These are phyloP conservation scores for Leuciscus idus DNA, from an alignment of 2,113 vertebrate species.

Conservation along the genomic window DNA sequence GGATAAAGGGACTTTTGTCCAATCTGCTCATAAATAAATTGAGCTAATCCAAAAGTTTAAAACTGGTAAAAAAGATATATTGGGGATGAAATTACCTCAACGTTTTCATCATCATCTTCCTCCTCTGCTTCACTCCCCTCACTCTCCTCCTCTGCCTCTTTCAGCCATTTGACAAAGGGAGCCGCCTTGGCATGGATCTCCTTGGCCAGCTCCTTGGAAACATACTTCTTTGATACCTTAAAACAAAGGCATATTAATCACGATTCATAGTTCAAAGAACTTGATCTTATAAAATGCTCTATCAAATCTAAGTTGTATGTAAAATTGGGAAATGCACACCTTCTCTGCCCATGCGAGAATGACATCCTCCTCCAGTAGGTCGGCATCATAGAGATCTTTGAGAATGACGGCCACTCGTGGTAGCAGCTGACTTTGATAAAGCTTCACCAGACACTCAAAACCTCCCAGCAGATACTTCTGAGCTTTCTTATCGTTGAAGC, in stretches of 20 bases:
- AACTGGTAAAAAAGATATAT: background rate
- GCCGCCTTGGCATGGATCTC: slow-evolving; percentile 96
- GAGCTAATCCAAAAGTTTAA: background rate
- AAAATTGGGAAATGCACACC: slow-evolving; percentile 68
- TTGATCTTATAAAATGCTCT: background rate
- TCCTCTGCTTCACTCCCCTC: slow-evolving; percentile 91
- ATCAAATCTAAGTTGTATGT: background rate
- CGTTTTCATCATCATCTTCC: slow-evolving; percentile 82
- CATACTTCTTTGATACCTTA: slow-evolving; percentile 96
- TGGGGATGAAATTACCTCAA: slow-evolving; percentile 80
- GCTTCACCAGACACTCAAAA: slow-evolving; percentile 94
- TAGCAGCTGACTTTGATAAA: slow-evolving; percentile 92
- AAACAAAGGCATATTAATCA: background rate
- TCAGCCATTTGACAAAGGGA: slow-evolving; percentile 97
- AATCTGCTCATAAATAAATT: background rate
- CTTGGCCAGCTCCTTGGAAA: slow-evolving; percentile 98
- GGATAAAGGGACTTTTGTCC: background rate
- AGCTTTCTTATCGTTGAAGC: slow-evolving; percentile 97
- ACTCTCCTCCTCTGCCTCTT: slow-evolving; percentile 97
- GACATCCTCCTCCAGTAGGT: slow-evolving; percentile 95
- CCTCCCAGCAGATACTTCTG: slow-evolving; percentile 95
- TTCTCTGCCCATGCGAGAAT: slow-evolving; percentile 97
- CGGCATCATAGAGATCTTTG: slow-evolving; percentile 95
- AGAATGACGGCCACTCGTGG: slow-evolving; percentile 90
- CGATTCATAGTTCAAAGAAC: background rate